Base-by-base conservation (phyloP, 2,113 vertebrate species). In the Equus quagga region DNA sequence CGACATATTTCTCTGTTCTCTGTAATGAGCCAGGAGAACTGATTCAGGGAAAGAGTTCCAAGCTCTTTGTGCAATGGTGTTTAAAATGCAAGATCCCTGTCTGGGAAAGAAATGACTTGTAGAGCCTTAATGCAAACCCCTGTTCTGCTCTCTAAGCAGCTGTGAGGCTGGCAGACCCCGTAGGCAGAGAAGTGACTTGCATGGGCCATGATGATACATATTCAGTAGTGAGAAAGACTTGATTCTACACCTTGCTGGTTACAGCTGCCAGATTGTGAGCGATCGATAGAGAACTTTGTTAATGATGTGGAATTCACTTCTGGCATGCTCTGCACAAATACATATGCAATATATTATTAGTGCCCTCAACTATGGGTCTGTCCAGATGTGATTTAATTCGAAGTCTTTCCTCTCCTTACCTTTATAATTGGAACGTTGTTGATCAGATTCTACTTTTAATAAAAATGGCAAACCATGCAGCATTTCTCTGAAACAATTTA, bases 361-460 rank as follows among this genome's bases (percentile, higher is more conserved):
- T 82, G 94, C 62, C 92, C 98, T 93, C 72, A 72, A 98, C 54
- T 90, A 91, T 82, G 93, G 97, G 58, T 28, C 91, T 90, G 82
- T 89, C 98, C 89, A 98, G 96, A 88, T 97, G 92, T 81, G 56
- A 96, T 98, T 98, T 98, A 95, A 98, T 98, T 98, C 96, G 90
- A 95, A 87, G 62, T 88, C 89, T 96, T 95, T 79, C 36, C 78
- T 94, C 79, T 96, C 90, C 85, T 36, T 88, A 94, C 80, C 67
- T 94, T 97, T 96, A 60, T 96, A 98, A 96, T 88, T 98, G 92
- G 80, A 96, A 95, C 6, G 8, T 44, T 46, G 69, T 97, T 97
- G 92, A 97, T 97, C 94, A 96, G 92, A 91, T 94, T 96, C 78
- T 79, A 56, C 92, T 96, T 97, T 96, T 96, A 96, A 91, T 96